Percentiles rank a stretch among this genome's conserved stretches.
Conservation (phyloP, 2,797 vertebrate genomes). For the Fundulus diaphanus region DNA sequence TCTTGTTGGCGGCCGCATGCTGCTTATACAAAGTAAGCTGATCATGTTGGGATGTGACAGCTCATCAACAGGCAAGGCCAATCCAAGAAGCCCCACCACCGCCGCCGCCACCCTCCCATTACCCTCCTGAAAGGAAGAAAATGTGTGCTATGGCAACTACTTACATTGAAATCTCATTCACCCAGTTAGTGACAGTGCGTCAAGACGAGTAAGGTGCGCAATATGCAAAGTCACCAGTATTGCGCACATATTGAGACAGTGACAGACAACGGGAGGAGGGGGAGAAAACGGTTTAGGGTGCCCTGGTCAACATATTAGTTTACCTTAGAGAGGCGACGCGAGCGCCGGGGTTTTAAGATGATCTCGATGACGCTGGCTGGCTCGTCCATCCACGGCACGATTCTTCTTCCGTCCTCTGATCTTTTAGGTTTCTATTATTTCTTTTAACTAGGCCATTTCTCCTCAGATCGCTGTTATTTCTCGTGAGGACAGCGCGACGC, state of each 20-base stretch:
- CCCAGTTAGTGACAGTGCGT: conserved; percentile 76
- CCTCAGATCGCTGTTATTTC: conserved; percentile 70
- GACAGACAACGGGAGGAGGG: conserved; percentile 35
- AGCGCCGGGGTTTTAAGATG: conserved; percentile 45
- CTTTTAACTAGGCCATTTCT: conserved; percentile 77
- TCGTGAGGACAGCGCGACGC: conserved; percentile 75
- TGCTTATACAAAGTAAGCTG: conserved; percentile 44
- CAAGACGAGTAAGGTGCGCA: conserved; percentile 74
- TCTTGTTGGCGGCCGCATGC: conserved; percentile 46
- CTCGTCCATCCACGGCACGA: conserved; percentile 55
- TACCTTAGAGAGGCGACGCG: conserved; percentile 70
- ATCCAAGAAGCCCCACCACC: conserved; percentile 41
- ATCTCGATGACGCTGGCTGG: conserved; percentile 42
- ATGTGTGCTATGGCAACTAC: conserved; percentile 65
- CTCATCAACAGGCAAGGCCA: conserved; percentile 79
- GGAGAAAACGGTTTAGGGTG: not conserved
- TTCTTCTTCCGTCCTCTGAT: conserved; percentile 3
- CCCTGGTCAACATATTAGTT: conserved; percentile 56
- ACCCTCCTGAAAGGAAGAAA: conserved; percentile 39
- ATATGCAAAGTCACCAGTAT: conserved; percentile 74
- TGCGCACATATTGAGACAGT: conserved; percentile 64
- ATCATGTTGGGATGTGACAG: conserved; percentile 59
- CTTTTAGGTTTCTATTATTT: conserved; percentile 43
- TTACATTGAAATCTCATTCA: conserved; percentile 52
- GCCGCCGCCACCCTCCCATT: not conserved